Evolutionary conservation across 2,113 vertebrate genomes (phyloP).

Genomic region (Hystrix brachyura): DNA sequence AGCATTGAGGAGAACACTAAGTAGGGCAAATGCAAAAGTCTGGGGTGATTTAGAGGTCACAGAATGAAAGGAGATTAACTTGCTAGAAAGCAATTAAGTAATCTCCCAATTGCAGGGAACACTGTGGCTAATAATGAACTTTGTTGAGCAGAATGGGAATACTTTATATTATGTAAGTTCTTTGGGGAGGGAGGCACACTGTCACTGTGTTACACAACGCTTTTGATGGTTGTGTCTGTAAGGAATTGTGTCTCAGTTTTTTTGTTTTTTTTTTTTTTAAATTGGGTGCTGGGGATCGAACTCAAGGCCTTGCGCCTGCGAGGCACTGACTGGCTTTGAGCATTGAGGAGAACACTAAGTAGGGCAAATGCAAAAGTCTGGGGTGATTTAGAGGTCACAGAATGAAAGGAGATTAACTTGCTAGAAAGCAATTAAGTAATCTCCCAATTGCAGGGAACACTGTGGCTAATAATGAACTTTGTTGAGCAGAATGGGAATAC

Average conservation of each 20-base stretch:
- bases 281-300: too few species aligned
- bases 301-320: too few species aligned
- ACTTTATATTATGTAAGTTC: background rate
- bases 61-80: constrained; percentile 73
- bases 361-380: constrained; percentile 67
- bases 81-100: constrained; percentile 79
- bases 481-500: constrained; percentile 44
- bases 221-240: background rate
- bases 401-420: constrained; percentile 75
- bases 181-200: background rate
- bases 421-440: constrained; percentile 79
- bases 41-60: constrained; percentile 72
- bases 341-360: constrained; percentile 54
- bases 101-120: constrained; percentile 54
- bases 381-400: constrained; percentile 72
- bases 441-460: constrained; percentile 44
- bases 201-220: background rate
- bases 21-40: constrained; percentile 68
- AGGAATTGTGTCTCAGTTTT: background rate
- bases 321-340: background rate
- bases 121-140: constrained; percentile 49
- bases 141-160: constrained; percentile 47
- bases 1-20: constrained; percentile 46
- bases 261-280: background rate
- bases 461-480: constrained; percentile 52